A percentile compares a stretch with the other conserved stretches of the same genome.
Evolutionary conservation across 1,140 invertebrate genomes (phyloP).

Genomic region (Drosophila seguyi): DNA sequence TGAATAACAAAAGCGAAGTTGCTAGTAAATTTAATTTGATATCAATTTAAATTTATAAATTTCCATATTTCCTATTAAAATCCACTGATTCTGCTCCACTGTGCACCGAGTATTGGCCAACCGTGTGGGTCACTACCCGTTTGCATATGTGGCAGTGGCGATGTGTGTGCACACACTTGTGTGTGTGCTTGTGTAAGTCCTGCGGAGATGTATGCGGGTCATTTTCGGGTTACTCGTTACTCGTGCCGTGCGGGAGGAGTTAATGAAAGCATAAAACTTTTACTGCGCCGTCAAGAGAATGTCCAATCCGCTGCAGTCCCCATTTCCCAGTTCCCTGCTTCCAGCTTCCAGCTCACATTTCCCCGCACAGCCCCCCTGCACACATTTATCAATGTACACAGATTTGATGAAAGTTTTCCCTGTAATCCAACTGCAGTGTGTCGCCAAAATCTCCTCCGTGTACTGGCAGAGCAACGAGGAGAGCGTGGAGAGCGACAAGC

Average conservation of each 20-base stretch:
- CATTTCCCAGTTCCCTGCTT: background rate
- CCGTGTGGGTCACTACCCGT: conserved; percentile 32
- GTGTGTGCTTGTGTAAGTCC: conserved; percentile 17
- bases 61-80: background rate
- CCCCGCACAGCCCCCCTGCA: background rate
- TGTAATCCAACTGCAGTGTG: conserved; percentile 86
- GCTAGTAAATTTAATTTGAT: background rate
- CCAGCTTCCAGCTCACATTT: conserved; percentile 25
- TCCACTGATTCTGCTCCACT: background rate
- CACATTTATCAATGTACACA: conserved; percentile 53
- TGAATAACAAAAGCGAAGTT: background rate
- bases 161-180: conserved; percentile 13
- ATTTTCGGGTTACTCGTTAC: conserved; percentile 65
- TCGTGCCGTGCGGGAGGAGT: conserved; percentile 54
- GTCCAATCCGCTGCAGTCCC: conserved; percentile 13
- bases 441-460: conserved; percentile 93
- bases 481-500: conserved; percentile 90
- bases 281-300: conserved; percentile 63
- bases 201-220: conserved; percentile 52
- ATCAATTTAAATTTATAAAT: too few relatives aligned
- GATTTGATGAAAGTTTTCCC: conserved; percentile 66
- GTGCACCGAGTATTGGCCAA: conserved; percentile 9
- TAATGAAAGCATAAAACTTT: conserved; percentile 83
- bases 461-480: conserved; percentile 94
- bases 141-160: conserved; percentile 54